Base-by-base conservation (phyloP, 2,888 invertebrate genomes). In the Caenorhabditis sp. region DNA sequence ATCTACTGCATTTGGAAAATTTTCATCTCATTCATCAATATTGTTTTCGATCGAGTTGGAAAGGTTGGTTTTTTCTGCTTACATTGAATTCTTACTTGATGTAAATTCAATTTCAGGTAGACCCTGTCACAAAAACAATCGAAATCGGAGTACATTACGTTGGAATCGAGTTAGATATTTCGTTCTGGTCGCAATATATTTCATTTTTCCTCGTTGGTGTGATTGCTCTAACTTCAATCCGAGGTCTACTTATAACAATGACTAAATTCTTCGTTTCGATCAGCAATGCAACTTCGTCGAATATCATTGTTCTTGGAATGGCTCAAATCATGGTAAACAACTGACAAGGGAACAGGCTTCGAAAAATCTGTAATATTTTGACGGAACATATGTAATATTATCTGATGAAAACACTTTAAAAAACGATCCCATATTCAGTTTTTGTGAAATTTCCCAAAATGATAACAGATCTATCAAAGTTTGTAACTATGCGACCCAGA, bases 211-310 rank as follows among this genome's bases (percentile, higher is more conserved):
- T 99, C 0, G 93, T 99, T 4, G 99, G 99, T 0, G 95, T 97
- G 84, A 99, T 99, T 76, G 97, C 97, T 0, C 92, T 99, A 1
- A 97, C 99, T 0, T 97, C 97, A 10, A 97, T 99, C 59, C 90
- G 99, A 76, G 99, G 99, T 3, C 91, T 99, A 59, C 91, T 99
- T 65, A 91, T 99, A 2, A 99, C 97, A 0, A 91, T 99, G 54
- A 97, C 99, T 17, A 97, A 97, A 95, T 99, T 99, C 89, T 99
- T 99, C 91, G 97, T 99, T 90, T 95, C 96, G 86, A 95, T 99
- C 87, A 97, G 97, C 0, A 97, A 96, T 83, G 95, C 94, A 81
- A 97, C 97, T 89, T 97, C 97, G 4, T 61, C 97, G 14, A 97
- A 99, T 89, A 93, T 99, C 65, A 97, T 99, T 81, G 97, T 99